A percentile compares a stretch with the other conserved stretches of the same genome.
These are phyloP conservation scores for Mobula birostris DNA, from an alignment of 2,113 vertebrate genomes.

Conservation along the genomic window DNA sequence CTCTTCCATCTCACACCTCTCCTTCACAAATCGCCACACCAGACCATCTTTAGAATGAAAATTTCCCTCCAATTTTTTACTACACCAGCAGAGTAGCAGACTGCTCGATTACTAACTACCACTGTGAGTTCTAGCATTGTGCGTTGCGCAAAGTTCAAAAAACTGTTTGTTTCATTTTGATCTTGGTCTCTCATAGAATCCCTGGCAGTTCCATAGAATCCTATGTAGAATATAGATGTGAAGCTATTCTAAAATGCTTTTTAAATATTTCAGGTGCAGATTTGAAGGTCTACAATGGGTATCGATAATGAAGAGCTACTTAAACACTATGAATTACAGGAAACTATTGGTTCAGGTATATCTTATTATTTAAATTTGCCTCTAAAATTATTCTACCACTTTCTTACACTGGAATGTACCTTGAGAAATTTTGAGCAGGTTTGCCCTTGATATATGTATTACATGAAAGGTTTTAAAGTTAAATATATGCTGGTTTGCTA, in stretches of 20 bases:
- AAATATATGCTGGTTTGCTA: background rate
- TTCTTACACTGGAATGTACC: background rate
- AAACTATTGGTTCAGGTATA: slow-evolving; percentile 65
- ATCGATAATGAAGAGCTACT: slow-evolving; percentile 58
- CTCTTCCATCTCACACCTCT: no score
- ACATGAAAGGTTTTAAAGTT: background rate
- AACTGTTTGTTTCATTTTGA: no score
- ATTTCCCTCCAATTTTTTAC: no score
- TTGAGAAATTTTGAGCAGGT: no score
- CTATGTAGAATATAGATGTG: background rate
- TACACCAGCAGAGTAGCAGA: no score
- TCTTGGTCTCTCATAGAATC: no score
- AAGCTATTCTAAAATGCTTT: background rate
- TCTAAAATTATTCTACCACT: background rate
- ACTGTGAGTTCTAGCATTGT: no score
- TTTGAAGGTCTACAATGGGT: slow-evolving; percentile 42
- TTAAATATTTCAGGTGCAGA: slow-evolving; percentile 4
- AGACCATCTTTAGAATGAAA: no score
- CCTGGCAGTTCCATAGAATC: no score
- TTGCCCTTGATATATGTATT: background rate
- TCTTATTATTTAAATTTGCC: background rate
- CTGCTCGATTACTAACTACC: no score
- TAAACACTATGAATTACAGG: slow-evolving; percentile 59
- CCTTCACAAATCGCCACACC: no score
- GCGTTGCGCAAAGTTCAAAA: no score